These are phyloP conservation scores for Galaxea fascicularis DNA, from an alignment of 92 coral and sea anemone species.

Conservation along the genomic window DNA sequence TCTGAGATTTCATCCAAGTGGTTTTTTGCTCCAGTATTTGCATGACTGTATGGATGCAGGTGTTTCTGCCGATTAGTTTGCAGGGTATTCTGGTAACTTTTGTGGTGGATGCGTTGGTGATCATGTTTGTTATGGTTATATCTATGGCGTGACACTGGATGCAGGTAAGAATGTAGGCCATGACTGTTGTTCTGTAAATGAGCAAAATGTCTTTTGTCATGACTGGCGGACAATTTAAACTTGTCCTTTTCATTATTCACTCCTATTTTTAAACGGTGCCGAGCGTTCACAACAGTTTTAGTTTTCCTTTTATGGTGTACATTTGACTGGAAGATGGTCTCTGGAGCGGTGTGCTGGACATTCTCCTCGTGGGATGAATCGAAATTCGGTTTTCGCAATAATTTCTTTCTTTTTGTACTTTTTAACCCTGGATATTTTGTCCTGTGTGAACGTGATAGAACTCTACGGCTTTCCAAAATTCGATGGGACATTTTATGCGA, in stretches of 20 bases:
- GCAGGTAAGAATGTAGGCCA: background rate
- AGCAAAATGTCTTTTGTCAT: background rate
- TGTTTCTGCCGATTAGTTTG: background rate
- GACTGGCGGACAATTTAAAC: background rate
- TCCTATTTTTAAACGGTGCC: background rate
- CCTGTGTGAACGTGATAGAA: background rate
- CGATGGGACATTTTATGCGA: background rate
- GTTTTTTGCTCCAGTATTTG: background rate
- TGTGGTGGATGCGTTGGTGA: background rate
- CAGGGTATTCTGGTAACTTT: background rate
- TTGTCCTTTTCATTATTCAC: background rate
- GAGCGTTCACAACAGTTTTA: background rate
- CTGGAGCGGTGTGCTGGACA: background rate
- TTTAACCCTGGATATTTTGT: background rate
- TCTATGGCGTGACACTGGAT: background rate
- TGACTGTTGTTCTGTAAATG: constrained; percentile 25
- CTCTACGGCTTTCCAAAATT: background rate
- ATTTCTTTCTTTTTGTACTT: background rate
- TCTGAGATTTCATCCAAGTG: background rate
- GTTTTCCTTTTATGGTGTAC: background rate
- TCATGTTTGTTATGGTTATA: background rate
- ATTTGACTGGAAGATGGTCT: background rate
- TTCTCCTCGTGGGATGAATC: background rate
- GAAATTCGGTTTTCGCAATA: background rate
- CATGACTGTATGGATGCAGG: background rate